Evolutionary conservation across 2,888 invertebrate species (phyloP).

Genomic region (Harpalus rubripes): DNA sequence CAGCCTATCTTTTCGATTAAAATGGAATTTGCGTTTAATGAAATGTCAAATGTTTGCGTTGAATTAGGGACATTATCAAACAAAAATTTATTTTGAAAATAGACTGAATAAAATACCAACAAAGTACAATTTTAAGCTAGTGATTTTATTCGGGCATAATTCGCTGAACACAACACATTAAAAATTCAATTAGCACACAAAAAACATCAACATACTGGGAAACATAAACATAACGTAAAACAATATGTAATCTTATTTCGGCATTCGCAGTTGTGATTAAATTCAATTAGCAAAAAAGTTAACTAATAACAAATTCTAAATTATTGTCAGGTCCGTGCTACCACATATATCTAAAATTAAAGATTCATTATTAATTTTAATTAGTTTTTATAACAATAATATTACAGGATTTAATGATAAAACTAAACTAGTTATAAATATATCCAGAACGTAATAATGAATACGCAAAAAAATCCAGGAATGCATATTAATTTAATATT

Average conservation of each 20-base stretch:
- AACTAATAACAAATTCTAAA: slow-evolving; percentile 40
- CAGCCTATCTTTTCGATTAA: not conserved
- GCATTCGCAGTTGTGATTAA: slow-evolving; percentile 12
- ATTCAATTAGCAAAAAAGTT: slow-evolving; percentile 47
- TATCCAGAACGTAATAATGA: slow-evolving; percentile 19
- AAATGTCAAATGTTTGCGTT: not conserved
- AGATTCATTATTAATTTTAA: slow-evolving; percentile 21
- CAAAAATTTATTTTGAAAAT: slow-evolving; percentile 30
- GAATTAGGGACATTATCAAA: not conserved
- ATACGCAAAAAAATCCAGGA: not conserved
- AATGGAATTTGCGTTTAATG: slow-evolving; percentile 1
- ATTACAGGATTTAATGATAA: not conserved
- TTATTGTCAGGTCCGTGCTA: slow-evolving; percentile 5
- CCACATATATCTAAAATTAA: slow-evolving; percentile 32
- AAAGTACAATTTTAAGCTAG: slow-evolving; percentile 35
- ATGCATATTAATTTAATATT: not conserved
- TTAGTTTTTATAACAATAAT: slow-evolving; percentile 8
- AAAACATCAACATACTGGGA: slow-evolving; percentile 35
- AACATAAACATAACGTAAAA: slow-evolving; percentile 39
- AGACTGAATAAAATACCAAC: slow-evolving; percentile 13
- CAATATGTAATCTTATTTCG: slow-evolving; percentile 41
- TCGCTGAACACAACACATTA: slow-evolving; percentile 30
- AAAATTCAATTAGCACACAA: slow-evolving; percentile 48
- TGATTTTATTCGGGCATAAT: slow-evolving; percentile 22
- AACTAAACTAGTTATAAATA: slow-evolving; percentile 14